These are phyloP conservation scores for Decapterus maruadsi DNA, from an alignment of 2,797 vertebrate species.

Conservation along the genomic window DNA sequence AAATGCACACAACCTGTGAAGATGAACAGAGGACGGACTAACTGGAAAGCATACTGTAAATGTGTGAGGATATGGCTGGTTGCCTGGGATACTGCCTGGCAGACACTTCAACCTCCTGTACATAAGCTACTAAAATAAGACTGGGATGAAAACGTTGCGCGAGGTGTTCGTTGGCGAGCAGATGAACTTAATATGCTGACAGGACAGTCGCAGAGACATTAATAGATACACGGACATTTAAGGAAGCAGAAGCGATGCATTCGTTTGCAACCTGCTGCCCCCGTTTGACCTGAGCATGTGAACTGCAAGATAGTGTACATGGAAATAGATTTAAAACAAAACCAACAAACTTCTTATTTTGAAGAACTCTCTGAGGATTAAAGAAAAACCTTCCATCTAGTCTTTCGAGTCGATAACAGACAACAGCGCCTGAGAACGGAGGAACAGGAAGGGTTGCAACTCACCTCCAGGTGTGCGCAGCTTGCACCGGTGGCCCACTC, in stretches of 20 bases:
- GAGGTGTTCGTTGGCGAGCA: constrained; percentile 57
- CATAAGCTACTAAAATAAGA: constrained; percentile 79
- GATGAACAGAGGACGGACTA: constrained; percentile 61
- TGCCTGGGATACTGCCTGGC: constrained; percentile 68
- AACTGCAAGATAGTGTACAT: constrained; percentile 46
- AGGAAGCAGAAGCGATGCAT: constrained; percentile 32
- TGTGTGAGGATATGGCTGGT: constrained; percentile 69
- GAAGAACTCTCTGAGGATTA: constrained; percentile 49
- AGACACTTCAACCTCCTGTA: constrained; percentile 77
- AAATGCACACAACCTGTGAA: constrained; percentile 71
- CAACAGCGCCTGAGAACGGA: constrained; percentile 39
- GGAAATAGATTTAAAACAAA: constrained; percentile 50
- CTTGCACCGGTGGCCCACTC: constrained; percentile 42
- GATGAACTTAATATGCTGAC: constrained; percentile 52
- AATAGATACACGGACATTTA: constrained; percentile 38
- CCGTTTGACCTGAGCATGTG: constrained; percentile 67
- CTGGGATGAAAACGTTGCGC: constrained; percentile 52
- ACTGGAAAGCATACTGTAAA: constrained; percentile 73
- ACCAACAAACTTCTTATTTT: constrained; percentile 45
- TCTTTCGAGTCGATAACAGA: constrained; percentile 26
- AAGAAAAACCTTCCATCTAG: constrained; percentile 7
- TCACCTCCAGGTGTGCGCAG: constrained; percentile 29
- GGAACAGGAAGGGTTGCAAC: constrained; percentile 26
- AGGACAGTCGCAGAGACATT: constrained; percentile 52
- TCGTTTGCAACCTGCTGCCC: constrained; percentile 28